These are phyloP conservation scores for Parotocinclus haroldoi DNA, from an alignment of 2,797 vertebrate genomes.

Conservation along the genomic window DNA sequence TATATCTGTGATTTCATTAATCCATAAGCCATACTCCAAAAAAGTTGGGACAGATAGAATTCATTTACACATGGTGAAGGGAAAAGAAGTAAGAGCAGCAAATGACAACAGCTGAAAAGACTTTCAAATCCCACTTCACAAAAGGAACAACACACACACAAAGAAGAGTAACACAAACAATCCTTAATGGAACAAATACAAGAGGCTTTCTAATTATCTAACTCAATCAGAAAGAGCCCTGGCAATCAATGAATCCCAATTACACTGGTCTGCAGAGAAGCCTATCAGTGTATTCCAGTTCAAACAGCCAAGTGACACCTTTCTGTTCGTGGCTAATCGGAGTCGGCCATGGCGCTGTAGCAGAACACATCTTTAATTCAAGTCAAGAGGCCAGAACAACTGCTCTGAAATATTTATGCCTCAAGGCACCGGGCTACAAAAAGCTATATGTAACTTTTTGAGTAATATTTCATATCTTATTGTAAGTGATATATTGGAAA, in stretches of 20 bases:
- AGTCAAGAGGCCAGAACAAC: slow-evolving; percentile 62
- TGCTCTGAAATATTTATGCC: slow-evolving; percentile 67
- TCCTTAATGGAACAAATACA: slow-evolving; percentile 80
- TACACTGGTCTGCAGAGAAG: slow-evolving; percentile 63
- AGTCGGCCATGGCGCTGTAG: slow-evolving; percentile 67
- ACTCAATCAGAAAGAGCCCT: slow-evolving; percentile 80
- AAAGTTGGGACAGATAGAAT: slow-evolving; percentile 24
- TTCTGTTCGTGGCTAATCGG: slow-evolving; percentile 76
- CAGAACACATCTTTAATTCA: slow-evolving; percentile 74
- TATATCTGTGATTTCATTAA: slow-evolving; percentile 3
- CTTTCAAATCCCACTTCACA: slow-evolving; percentile 58
- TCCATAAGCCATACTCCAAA: slow-evolving; percentile 11
- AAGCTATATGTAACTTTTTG: too few relatives aligned
- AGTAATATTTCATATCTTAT: too few relatives aligned
- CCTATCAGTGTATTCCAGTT: slow-evolving; percentile 62
- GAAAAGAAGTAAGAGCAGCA: slow-evolving; percentile 1
- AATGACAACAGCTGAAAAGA: slow-evolving; percentile 41
- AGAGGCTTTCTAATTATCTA: slow-evolving; percentile 83
- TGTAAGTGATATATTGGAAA: too few relatives aligned
- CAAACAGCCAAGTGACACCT: slow-evolving; percentile 76
- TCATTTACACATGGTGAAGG: slow-evolving; percentile 29
- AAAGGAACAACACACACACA: slow-evolving; percentile 51
- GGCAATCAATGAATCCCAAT: slow-evolving; percentile 80
- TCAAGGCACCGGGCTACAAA: not conserved
- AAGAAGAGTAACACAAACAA: slow-evolving; percentile 70